These are phyloP conservation scores for Piscicola geometra DNA, from an alignment of 2,888 invertebrate genomes.

Conservation along the genomic window DNA sequence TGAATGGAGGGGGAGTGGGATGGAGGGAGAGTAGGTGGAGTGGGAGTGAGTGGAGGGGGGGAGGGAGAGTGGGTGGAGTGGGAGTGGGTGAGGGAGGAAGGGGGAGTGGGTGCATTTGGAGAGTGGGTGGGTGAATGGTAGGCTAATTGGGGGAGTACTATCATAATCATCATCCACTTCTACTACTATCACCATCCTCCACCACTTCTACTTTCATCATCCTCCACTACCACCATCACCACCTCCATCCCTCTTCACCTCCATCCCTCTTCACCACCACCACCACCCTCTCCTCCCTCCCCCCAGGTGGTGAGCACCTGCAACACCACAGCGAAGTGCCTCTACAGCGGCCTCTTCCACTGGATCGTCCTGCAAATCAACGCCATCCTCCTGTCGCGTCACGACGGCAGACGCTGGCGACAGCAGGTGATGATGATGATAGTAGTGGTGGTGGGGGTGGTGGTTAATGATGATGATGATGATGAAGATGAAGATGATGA, in stretches of 20 bases:
- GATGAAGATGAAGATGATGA: too few species aligned
- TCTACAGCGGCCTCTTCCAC: conserved; percentile 91
- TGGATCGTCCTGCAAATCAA: conserved; percentile 96
- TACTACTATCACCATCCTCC: background rate
- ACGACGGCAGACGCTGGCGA: conserved; percentile 72
- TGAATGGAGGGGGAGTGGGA: too few species aligned
- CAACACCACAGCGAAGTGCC: conserved; percentile 92
- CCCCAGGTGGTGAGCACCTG: conserved; percentile 60
- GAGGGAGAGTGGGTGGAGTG: too few species aligned
- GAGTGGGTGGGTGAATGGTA: too few species aligned
- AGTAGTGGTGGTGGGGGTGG: too few species aligned
- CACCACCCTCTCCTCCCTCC: conserved; percentile 31
- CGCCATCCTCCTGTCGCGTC: conserved; percentile 84
- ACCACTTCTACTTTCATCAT: background rate
- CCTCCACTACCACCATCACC: background rate
- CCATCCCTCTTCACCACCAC: conserved; percentile 33
- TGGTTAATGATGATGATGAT: too few species aligned
- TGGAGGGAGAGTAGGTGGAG: too few species aligned
- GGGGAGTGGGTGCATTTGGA: too few species aligned
- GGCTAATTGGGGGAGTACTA: too few species aligned
- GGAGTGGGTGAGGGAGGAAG: too few species aligned
- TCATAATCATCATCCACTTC: background rate
- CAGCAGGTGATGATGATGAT: too few species aligned
- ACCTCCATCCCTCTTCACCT: conserved; percentile 34
- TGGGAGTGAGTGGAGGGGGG: too few species aligned